These are phyloP conservation scores for Premnoplex brunnescens DNA, from an alignment of 2,797 vertebrate genomes.

Conservation along the genomic window DNA sequence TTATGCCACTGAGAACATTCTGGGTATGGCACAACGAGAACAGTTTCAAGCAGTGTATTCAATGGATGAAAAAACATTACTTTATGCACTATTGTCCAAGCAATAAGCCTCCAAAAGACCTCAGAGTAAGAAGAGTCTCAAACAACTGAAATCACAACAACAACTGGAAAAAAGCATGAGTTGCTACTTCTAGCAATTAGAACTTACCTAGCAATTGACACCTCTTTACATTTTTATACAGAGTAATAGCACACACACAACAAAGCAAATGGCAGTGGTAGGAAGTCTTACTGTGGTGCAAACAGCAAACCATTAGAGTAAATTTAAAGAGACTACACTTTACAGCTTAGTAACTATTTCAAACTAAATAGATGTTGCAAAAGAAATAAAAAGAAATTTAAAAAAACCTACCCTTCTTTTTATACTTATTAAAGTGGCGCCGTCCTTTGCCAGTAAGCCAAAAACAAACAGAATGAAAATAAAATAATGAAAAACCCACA, in stretches of 20 bases:
- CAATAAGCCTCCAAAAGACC: background rate
- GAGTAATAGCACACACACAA: conserved; percentile 24
- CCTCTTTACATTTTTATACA: background rate
- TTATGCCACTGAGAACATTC: background rate
- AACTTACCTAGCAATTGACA: conserved; percentile 42
- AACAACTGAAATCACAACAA: conserved; percentile 28
- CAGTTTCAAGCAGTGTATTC: background rate
- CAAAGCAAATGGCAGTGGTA: background rate
- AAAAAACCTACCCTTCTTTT: conserved; percentile 68
- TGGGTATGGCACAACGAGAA: background rate
- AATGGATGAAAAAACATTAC: background rate
- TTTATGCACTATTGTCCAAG: background rate
- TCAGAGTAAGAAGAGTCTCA: background rate
- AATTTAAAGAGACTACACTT: conserved; percentile 34
- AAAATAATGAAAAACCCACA: conserved; percentile 59
- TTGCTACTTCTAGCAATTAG: conserved; percentile 41
- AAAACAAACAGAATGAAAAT: conserved; percentile 67
- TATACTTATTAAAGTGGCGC: conserved; percentile 74
- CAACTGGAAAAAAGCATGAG: conserved; percentile 17
- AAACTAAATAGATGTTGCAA: conserved; percentile 39
- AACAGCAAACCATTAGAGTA: conserved; percentile 18
- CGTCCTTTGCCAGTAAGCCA: conserved; percentile 73
- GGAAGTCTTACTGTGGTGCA: background rate
- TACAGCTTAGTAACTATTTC: conserved; percentile 23
- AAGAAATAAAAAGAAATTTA: conserved; percentile 58